Percentiles rank a stretch among this genome's conserved stretches.
phyloP scores from a whole-genome alignment of 2,888 invertebrate genomes.

The Bombylius discolor region DNA sequence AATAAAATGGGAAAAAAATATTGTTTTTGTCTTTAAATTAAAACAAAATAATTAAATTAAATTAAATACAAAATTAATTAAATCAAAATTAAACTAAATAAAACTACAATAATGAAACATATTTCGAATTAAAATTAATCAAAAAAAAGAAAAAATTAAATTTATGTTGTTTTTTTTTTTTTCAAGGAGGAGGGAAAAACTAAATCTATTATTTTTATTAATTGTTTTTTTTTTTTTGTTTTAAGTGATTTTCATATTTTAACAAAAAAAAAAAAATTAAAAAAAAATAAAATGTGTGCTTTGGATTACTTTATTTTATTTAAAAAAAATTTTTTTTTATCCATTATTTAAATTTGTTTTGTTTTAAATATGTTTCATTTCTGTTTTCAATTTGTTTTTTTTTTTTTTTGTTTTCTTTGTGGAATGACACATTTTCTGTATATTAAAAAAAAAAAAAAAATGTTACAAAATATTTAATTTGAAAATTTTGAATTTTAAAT shows the following conservation, averaged over 20 bases:
- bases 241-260: too few species aligned
- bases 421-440: constrained; percentile 80
- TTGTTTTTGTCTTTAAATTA: too few species aligned
- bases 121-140: background rate
- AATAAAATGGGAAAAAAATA: too few species aligned
- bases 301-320: too few species aligned
- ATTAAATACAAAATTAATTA: constrained; percentile 6
- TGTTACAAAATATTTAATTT: constrained; percentile 9
- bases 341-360: too few species aligned
- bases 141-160: too few species aligned
- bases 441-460: constrained; percentile 23
- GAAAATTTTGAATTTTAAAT: too few species aligned
- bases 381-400: background rate
- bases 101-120: too few species aligned
- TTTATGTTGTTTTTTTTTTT: too few species aligned
- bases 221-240: too few species aligned
- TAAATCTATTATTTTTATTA: too few species aligned
- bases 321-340: background rate
- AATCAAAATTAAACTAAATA: background rate
- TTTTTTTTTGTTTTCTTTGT: constrained; percentile 43
- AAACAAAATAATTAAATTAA: constrained; percentile 7
- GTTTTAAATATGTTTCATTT: background rate
- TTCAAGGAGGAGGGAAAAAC: too few species aligned
- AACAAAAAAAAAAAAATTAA: background rate
- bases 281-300: background rate